Conservation (phyloP, 1,140 invertebrate species). For the Heliconius himera region DNA sequence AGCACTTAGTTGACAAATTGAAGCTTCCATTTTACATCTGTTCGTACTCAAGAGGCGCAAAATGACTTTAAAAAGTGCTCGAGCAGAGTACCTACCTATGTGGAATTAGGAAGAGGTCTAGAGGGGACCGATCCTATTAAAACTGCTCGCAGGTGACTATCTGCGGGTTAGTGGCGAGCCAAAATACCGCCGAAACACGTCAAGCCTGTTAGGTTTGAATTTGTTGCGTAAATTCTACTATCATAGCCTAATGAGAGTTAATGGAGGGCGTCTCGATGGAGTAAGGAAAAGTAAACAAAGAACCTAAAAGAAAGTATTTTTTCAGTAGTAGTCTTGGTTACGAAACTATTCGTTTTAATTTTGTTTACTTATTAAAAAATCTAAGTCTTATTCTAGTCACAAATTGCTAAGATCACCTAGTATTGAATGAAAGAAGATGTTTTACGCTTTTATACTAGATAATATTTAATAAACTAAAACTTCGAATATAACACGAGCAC, state of each 20-base stretch:
- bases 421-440: too few species aligned
- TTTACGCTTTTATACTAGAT: too few species aligned
- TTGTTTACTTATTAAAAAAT: neutral
- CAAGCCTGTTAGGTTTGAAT: slow-evolving; percentile 21
- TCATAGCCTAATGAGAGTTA: slow-evolving; percentile 9
- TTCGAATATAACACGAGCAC: neutral
- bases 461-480: neutral
- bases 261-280: neutral
- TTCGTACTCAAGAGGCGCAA: slow-evolving; percentile 68
- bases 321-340: neutral
- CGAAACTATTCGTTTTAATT: neutral
- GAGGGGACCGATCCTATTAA: slow-evolving; percentile 59
- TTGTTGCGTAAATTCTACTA: neutral
- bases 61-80: slow-evolving; percentile 70
- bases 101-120: slow-evolving; percentile 64
- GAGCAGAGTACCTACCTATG: slow-evolving; percentile 51
- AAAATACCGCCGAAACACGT: slow-evolving; percentile 39
- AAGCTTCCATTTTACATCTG: slow-evolving; percentile 61
- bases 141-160: slow-evolving; percentile 52
- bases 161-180: slow-evolving; percentile 42
- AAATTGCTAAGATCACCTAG: too few species aligned
- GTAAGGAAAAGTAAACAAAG: too few species aligned
- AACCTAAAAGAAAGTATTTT: too few species aligned
- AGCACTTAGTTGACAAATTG: slow-evolving; percentile 53
- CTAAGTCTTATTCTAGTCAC: neutral